Conservation (phyloP, 2,888 invertebrate genomes). For the Aspidiotus destructor region DNA sequence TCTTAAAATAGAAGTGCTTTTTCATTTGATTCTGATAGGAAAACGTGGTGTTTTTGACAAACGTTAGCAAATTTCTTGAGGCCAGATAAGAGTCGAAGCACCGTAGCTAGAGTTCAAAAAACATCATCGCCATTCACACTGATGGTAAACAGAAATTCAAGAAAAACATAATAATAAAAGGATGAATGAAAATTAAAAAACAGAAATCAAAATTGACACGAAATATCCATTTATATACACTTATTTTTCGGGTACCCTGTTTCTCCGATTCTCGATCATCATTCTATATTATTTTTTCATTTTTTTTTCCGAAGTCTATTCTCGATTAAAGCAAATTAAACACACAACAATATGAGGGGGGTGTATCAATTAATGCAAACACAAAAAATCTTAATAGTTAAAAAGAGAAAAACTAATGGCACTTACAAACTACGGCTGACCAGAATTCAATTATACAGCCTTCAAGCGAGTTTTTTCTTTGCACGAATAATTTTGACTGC, state of each 20-base stretch:
- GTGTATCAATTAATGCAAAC: neutral
- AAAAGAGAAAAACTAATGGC: neutral
- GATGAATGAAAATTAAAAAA: neutral
- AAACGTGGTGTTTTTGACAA: too few relatives aligned
- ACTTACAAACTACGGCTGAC: conserved; percentile 3
- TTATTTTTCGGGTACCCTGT: neutral
- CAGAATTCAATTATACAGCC: neutral
- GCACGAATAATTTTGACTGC: too few relatives aligned
- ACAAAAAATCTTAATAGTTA: neutral
- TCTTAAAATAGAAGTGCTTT: too few relatives aligned
- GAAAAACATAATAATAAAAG: neutral
- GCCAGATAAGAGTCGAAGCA: too few relatives aligned
- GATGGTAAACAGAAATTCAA: neutral
- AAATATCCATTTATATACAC: neutral
- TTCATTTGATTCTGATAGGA: too few relatives aligned
- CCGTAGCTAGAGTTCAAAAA: too few relatives aligned
- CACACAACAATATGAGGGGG: neutral
- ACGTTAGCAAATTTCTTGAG: too few relatives aligned
- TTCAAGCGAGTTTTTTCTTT: neutral
- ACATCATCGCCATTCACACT: too few relatives aligned
- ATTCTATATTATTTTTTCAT: neutral
- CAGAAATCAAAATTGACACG: conserved; percentile 1
- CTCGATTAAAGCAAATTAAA: neutral
- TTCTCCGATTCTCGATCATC: neutral
- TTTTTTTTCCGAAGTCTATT: neutral